phyloP scores from a whole-genome alignment of 30 jellyfish, hydroid and myxozoan species.

The Calvadosia cruxmelitensis region DNA sequence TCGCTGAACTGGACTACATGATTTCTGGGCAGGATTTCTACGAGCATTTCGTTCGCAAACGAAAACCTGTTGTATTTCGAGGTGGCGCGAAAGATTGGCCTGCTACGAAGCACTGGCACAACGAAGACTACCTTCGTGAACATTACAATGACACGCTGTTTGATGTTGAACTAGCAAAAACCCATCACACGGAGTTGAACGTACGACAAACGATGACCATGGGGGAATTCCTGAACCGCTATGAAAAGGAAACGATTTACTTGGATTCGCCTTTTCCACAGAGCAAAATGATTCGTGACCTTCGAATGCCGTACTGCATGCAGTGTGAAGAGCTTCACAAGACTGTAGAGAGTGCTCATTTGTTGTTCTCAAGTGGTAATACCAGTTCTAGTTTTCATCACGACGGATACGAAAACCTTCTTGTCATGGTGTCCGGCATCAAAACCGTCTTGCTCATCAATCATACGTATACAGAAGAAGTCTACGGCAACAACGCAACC shows the following conservation, averaged over 20 bases:
- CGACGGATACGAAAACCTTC: slow-evolving; percentile 83
- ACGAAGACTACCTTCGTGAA: slow-evolving; percentile 54
- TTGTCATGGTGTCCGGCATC: slow-evolving; percentile 58
- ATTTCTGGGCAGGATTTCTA: slow-evolving; percentile 87
- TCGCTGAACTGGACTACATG: slow-evolving; percentile 57
- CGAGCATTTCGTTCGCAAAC: slow-evolving; percentile 48
- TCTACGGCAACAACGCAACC: slow-evolving; percentile 42
- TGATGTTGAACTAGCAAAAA: slow-evolving; percentile 72
- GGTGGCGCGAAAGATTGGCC: slow-evolving; percentile 81
- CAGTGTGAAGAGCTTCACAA: slow-evolving; percentile 65
- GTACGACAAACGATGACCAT: slow-evolving; percentile 72
- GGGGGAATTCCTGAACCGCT: slow-evolving; percentile 49
- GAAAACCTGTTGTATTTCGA: slow-evolving; percentile 71
- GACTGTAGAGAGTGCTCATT: slow-evolving; percentile 64
- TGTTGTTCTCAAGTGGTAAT: slow-evolving; percentile 84
- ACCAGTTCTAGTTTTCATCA: slow-evolving; percentile 82
- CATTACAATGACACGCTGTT: slow-evolving; percentile 57
- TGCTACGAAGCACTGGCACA: slow-evolving; percentile 70
- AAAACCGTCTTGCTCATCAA: slow-evolving; percentile 43
- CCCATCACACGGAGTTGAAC: slow-evolving; percentile 33
- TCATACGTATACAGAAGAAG: slow-evolving; percentile 30
- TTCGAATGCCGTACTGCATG: slow-evolving; percentile 77
- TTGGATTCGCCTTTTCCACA: slow-evolving; percentile 93
- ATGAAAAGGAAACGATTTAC: slow-evolving; percentile 44
- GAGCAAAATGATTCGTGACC: slow-evolving; percentile 61